These are phyloP conservation scores for Psittacus erithacus DNA, from an alignment of 2,113 vertebrate species.

Conservation along the genomic window DNA sequence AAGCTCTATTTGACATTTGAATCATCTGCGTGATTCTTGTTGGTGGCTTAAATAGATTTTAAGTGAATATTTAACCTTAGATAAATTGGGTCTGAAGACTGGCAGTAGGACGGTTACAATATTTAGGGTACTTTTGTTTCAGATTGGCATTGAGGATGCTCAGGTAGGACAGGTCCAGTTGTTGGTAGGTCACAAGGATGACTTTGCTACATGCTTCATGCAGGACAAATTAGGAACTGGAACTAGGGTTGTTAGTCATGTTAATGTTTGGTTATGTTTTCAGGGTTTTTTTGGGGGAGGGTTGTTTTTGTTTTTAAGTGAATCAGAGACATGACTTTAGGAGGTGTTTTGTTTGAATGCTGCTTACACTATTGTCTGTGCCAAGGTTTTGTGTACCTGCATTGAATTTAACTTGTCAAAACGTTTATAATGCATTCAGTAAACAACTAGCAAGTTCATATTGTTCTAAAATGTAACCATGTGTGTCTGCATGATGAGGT, in stretches of 20 bases:
- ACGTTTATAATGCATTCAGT: fast-evolving
- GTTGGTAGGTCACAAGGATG: fast-evolving
- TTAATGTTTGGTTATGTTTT: background rate
- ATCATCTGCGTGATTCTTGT: background rate
- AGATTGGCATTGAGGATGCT: background rate
- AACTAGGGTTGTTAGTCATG: background rate
- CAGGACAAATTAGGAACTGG: background rate
- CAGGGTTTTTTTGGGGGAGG: too few species aligned
- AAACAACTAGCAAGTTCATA: background rate
- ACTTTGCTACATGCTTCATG: background rate
- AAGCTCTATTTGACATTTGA: background rate
- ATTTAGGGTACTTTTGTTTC: background rate
- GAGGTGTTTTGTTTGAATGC: background rate
- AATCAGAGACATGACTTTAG: background rate
- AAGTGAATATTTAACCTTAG: background rate
- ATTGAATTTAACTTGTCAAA: background rate
- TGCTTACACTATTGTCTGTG: background rate
- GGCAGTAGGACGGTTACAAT: fast-evolving
- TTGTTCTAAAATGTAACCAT: background rate
- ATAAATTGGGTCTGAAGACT: background rate
- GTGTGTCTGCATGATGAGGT: background rate
- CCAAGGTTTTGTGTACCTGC: background rate
- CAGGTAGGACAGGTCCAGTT: background rate
- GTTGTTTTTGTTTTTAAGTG: background rate
- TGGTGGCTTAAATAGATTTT: background rate